Percentiles rank a stretch among this genome's conserved stretches.
Evolutionary conservation across 2,797 vertebrate species (phyloP).

Genomic region (Lacerta agilis): DNA sequence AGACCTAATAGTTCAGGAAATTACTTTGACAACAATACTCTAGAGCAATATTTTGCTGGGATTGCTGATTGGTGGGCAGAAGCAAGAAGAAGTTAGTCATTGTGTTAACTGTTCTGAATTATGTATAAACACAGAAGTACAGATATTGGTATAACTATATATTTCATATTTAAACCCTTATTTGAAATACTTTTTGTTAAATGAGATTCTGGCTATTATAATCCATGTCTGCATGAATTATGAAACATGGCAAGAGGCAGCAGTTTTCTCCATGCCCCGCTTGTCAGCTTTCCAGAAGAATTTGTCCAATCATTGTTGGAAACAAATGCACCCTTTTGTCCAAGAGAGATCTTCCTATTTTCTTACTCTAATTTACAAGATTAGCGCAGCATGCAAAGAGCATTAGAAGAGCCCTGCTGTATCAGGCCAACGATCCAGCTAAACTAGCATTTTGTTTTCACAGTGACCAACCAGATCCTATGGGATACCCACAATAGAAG

Average conservation of each 20-base stretch:
- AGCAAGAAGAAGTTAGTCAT: background rate
- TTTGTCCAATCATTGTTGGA: background rate
- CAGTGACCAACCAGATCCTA: no score
- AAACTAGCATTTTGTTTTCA: no score
- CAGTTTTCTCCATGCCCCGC: background rate
- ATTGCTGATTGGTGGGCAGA: background rate
- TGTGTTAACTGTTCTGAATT: constrained; percentile 40
- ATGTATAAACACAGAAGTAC: background rate
- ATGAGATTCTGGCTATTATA: background rate
- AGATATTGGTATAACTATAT: background rate
- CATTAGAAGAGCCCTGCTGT: no score
- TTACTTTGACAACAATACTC: background rate
- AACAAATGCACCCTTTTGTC: background rate
- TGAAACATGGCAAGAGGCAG: background rate
- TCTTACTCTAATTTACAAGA: background rate
- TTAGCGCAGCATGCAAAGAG: background rate
- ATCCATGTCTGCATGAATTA: background rate
- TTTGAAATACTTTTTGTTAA: background rate
- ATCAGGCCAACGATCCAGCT: no score
- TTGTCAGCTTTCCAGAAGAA: background rate
- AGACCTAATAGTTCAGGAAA: constrained; percentile 18
- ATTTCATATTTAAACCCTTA: background rate
- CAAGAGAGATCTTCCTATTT: background rate
- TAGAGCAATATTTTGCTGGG: background rate
- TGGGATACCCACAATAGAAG: no score